These are phyloP conservation scores for Andrena hattorfiana DNA, from an alignment of 2,888 invertebrate genomes.

Conservation along the genomic window DNA sequence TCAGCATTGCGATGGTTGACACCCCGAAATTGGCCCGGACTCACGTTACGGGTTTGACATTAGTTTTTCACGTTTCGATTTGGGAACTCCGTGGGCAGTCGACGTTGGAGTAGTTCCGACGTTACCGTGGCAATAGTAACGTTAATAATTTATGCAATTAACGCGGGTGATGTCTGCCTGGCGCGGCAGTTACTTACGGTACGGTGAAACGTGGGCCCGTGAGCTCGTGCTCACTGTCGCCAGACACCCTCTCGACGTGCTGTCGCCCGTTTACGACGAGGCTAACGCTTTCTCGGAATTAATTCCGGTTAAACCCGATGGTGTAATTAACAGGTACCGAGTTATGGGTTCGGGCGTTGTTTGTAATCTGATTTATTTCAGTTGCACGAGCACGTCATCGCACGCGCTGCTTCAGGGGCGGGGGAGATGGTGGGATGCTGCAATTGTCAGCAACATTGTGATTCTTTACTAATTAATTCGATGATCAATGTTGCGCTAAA, in stretches of 20 bases:
- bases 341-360: conserved; percentile 33
- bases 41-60: background rate
- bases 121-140: conserved; percentile 37
- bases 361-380: conserved; percentile 49
- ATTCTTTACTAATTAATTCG: no score
- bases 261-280: conserved; percentile 20
- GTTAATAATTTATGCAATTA: conserved; percentile 72
- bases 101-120: background rate
- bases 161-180: conserved; percentile 53
- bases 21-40: background rate
- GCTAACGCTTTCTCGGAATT: conserved; percentile 44
- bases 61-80: conserved; percentile 2
- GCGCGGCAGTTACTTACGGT: conserved; percentile 45
- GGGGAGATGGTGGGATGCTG: no score
- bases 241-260: conserved; percentile 25
- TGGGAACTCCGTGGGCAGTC: background rate
- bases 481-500: no score
- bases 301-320: conserved; percentile 52
- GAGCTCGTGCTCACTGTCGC: conserved; percentile 29
- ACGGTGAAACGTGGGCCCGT: conserved; percentile 34
- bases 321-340: conserved; percentile 43
- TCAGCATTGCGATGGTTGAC: no score
- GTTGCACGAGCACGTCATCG: conserved; percentile 3
- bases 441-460: no score
- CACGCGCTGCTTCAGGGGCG: background rate